Evolutionary conservation across 2,113 vertebrate genomes (phyloP).

Genomic region (Condylura cristata): DNA sequence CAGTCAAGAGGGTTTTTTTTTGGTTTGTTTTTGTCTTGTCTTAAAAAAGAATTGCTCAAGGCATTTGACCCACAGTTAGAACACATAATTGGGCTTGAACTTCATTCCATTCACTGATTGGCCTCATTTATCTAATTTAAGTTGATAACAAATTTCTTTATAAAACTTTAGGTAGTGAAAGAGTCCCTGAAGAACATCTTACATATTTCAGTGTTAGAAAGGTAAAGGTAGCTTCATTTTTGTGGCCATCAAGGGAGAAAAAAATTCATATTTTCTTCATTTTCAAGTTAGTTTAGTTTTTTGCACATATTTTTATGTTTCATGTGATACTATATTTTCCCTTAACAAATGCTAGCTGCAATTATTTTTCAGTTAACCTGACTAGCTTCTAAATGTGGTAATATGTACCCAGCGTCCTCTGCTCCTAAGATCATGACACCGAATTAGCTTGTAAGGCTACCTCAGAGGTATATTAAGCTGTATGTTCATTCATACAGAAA

Average conservation of each 20-base stretch:
- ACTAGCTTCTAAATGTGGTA: background rate
- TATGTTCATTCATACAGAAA: background rate
- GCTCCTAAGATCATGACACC: background rate
- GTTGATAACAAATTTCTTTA: conserved; percentile 47
- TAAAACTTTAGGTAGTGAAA: conserved; percentile 39
- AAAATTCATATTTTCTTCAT: conserved; percentile 24
- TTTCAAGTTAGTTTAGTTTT: conserved; percentile 23
- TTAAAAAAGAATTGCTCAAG: conserved; percentile 32
- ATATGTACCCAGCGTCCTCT: background rate
- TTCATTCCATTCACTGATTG: conserved; percentile 44
- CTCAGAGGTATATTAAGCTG: background rate
- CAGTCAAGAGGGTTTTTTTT: background rate
- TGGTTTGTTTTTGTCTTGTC: background rate
- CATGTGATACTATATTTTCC: background rate
- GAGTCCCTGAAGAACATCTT: background rate
- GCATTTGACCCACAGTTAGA: conserved; percentile 45
- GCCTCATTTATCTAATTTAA: conserved; percentile 55
- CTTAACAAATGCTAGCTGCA: background rate
- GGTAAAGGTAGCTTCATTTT: background rate
- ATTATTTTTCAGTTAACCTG: conserved; percentile 41
- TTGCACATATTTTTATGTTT: conserved; percentile 5
- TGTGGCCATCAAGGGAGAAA: background rate
- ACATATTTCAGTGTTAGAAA: background rate
- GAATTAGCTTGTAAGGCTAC: background rate
- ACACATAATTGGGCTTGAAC: conserved; percentile 27